phyloP scores from a whole-genome alignment of 2,113 vertebrate genomes.

The Tragulus kanchil region DNA sequence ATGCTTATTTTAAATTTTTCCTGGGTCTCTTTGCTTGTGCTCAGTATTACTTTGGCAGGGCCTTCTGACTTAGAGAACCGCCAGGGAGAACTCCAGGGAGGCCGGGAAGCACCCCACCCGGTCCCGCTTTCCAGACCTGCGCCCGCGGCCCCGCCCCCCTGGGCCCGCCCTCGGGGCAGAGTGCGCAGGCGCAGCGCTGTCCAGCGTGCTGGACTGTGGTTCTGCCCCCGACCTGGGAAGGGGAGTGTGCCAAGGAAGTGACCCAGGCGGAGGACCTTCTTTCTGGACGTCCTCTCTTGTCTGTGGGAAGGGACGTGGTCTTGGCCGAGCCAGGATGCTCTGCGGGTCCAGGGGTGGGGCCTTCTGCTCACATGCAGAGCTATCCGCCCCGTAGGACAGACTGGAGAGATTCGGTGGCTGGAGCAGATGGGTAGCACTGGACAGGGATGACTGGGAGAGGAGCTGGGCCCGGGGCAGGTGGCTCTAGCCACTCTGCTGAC shows the following conservation, averaged over 20 bases:
- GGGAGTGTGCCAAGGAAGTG: background rate
- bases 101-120: rapidly evolving
- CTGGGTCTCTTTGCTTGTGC: background rate
- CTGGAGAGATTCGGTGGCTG: background rate
- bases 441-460: background rate
- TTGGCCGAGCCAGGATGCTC: background rate
- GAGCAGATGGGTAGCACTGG: background rate
- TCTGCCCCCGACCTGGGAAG: background rate
- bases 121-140: background rate
- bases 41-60: slow-evolving; percentile 9
- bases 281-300: background rate
- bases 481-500: background rate
- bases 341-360: background rate
- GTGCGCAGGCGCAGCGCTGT: rapidly evolving
- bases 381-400: background rate
- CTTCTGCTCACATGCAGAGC: background rate
- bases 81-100: background rate
- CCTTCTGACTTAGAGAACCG: background rate
- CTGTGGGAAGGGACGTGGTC: background rate
- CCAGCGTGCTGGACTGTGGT: background rate
- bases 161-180: background rate
- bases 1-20: background rate
- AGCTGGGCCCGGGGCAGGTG: background rate
- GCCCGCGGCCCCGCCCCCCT: background rate
- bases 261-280: background rate